phyloP scores from a whole-genome alignment of 2,113 vertebrate species.

The Meleagris gallopavo region DNA sequence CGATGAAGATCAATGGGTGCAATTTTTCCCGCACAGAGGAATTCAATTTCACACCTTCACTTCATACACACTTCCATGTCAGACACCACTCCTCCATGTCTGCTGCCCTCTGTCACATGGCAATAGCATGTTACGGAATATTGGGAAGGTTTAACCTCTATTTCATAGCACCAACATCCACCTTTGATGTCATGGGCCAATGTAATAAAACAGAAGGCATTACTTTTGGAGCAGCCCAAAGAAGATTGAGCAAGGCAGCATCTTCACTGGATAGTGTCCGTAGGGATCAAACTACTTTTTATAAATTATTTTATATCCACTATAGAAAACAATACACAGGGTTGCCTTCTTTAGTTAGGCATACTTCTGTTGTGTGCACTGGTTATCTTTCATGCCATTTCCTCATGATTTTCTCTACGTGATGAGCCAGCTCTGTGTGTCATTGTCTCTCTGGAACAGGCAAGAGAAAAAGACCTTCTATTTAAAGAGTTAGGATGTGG shows the following conservation, averaged over 20 bases:
- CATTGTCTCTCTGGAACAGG: neutral
- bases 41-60: no score
- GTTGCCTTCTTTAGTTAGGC: neutral
- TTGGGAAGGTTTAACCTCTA: no score
- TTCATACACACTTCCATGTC: no score
- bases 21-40: no score
- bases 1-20: no score
- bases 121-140: no score
- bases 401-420: conserved; percentile 6
- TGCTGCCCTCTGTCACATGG: no score
- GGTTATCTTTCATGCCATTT: conserved; percentile 16
- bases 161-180: no score
- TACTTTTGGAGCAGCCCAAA: no score
- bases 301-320: conserved; percentile 4
- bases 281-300: conserved; percentile 20
- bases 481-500: conserved; percentile 44
- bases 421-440: neutral
- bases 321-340: neutral
- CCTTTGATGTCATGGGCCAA: no score
- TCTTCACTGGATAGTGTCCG: conserved; percentile 35
- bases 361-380: conserved; percentile 23
- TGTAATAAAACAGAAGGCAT: no score
- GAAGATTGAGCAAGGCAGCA: neutral
- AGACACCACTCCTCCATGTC: no score
- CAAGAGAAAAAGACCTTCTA: conserved; percentile 22